These are phyloP conservation scores for Thymelicus lineola DNA, from an alignment of 2,888 invertebrate species.

Conservation along the genomic window DNA sequence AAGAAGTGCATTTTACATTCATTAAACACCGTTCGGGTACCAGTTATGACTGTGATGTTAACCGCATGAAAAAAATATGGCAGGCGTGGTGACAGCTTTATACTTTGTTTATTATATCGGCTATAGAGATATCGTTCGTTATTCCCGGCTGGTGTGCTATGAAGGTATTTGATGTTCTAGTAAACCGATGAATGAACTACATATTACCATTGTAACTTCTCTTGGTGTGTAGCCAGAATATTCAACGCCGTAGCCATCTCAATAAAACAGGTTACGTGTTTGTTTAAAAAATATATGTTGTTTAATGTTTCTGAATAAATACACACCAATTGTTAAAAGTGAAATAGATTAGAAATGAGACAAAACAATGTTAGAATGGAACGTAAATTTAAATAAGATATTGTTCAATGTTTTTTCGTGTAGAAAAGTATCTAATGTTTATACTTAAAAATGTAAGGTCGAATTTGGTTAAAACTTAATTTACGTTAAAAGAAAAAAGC, in stretches of 20 bases:
- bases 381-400: too few relatives aligned
- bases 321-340: too few relatives aligned
- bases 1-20: not conserved
- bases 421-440: too few relatives aligned
- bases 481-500: too few relatives aligned
- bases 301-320: not conserved
- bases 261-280: not conserved
- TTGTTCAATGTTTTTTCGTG: too few relatives aligned
- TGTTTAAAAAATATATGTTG: not conserved
- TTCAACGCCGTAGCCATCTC: not conserved
- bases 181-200: not conserved
- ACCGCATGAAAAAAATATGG: constrained; percentile 24
- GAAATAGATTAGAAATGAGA: too few relatives aligned
- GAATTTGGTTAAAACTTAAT: too few relatives aligned
- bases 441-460: too few relatives aligned
- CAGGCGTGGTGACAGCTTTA: constrained; percentile 24
- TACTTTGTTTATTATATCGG: constrained; percentile 33
- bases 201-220: constrained; percentile 1
- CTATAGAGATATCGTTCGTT: constrained; percentile 31
- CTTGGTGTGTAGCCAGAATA: too few relatives aligned
- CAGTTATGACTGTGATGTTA: constrained; percentile 24
- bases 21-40: not conserved
- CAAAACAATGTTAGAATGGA: too few relatives aligned
- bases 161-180: not conserved
- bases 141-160: constrained; percentile 18